Base-by-base conservation (phyloP, 2,888 invertebrate species). In the Ennomos erosarius region DNA sequence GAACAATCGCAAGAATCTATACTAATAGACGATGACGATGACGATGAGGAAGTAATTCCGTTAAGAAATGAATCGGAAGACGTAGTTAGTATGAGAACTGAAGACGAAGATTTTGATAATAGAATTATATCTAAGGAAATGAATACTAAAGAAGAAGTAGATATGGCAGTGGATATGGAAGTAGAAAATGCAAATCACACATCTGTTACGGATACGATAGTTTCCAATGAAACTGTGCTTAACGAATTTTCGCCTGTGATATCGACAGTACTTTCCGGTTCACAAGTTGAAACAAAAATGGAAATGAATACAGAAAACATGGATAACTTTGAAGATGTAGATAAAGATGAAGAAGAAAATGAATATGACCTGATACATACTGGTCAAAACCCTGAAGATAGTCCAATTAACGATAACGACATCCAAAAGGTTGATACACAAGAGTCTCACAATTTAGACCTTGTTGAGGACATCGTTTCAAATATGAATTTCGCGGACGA, bases 401-500 rank as follows among this genome's bases (percentile, higher is more conserved):
- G 36, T 13, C n/a, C 43, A 43, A 8, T 1, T n/a, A 33, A n/a
- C 33, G 43, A n/a, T 1, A 33, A 43, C 5, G n/a, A 43, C 33
- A 26, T 43, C 8, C 26, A n/a, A 33, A 26, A 11, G 12, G 11
- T 11, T 11, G 37, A 47, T 9, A 26, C 26, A 38, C 47, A 10
- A n/a, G 10, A 16, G 6, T 47, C 47, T 37, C 10, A n/a, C 6
- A n/a, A 38, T 40, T 5, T 16, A 35, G 55, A 42, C 39, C 45
- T 9, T 34, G 44, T 16, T 43, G 43, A 51, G 33, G 60, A 57
- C 33, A 51, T 68, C 9, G 52, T 68, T 1, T 56, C 45, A 8
- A 69, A 80, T 64, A 58, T 81, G 10, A 73, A 74, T 26, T 78
- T 84, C 46, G 75, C 68, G 16, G 81, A 88, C 46, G 84, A 86